phyloP scores from a whole-genome alignment of 2,888 invertebrate species.

The Hirtodrosophila alboralis region DNA sequence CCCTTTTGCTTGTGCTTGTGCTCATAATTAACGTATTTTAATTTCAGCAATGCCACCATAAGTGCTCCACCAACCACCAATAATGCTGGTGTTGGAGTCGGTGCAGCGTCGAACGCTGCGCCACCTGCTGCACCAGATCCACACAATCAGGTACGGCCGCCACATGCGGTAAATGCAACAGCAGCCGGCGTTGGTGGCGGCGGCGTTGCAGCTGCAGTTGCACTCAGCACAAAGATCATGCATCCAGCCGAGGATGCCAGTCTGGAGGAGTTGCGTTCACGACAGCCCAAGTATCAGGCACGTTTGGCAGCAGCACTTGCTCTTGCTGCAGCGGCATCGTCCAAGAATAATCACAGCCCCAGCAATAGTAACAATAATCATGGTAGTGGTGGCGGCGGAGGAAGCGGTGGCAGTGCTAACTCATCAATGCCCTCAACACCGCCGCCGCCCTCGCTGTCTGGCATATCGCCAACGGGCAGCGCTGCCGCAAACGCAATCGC shows the following conservation, averaged over 20 bases:
- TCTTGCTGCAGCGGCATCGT: conserved; percentile 33
- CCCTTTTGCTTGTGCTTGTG: not conserved
- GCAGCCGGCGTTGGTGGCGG: too few relatives aligned
- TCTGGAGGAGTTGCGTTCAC: conserved; percentile 91
- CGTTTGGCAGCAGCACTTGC: conserved; percentile 82
- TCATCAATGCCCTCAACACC: conserved; percentile 76
- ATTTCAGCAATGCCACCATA: conserved; percentile 88
- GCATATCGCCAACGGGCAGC: conserved; percentile 74
- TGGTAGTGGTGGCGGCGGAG: conserved; percentile 38
- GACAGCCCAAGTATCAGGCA: conserved; percentile 88
- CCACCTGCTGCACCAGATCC: conserved; percentile 61
- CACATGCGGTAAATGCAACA: conserved; percentile 30
- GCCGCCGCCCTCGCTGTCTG: conserved; percentile 64
- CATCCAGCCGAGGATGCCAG: conserved; percentile 97
- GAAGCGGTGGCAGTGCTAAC: conserved; percentile 68
- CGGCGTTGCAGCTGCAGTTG: conserved; percentile 82
- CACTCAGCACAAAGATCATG: conserved; percentile 94
- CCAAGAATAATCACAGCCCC: conserved; percentile 35
- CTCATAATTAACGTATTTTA: conserved; percentile 2
- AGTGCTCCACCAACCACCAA: conserved; percentile 89
- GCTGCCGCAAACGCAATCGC: conserved; percentile 82
- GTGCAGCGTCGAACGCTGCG: conserved; percentile 83
- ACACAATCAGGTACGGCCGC: conserved; percentile 66
- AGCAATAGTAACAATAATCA: not conserved
- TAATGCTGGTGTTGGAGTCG: conserved; percentile 83